Evolutionary conservation across 1,140 invertebrate species (phyloP).

Genomic region (Zaprionus camerounensis): DNA sequence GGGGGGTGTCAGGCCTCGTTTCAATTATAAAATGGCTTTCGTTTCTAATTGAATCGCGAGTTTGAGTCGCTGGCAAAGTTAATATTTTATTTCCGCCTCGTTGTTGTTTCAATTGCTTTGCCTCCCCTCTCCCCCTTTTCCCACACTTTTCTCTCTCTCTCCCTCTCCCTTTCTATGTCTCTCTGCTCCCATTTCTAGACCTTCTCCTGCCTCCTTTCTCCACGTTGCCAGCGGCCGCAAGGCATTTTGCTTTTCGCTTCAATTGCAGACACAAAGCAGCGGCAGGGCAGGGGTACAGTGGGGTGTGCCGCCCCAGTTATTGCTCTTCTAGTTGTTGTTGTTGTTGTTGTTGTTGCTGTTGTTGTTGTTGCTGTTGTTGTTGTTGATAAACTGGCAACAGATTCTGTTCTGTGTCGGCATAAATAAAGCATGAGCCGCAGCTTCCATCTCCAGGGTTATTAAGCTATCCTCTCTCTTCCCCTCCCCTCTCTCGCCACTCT

Average conservation of each 20-base stretch:
- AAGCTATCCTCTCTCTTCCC: conserved; percentile 8
- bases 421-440: conserved; percentile 11
- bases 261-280: conserved; percentile 38
- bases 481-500: background rate
- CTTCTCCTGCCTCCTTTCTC: conserved; percentile 10
- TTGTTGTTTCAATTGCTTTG: conserved; percentile 34
- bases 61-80: conserved; percentile 64
- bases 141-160: background rate
- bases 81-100: conserved; percentile 78
- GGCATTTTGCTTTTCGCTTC: conserved; percentile 44
- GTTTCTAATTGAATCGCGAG: conserved; percentile 78
- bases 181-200: conserved; percentile 24
- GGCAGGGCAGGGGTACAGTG: background rate
- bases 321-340: conserved; percentile 7
- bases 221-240: conserved; percentile 40
- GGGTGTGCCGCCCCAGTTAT: conserved; percentile 14
- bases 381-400: conserved; percentile 51
- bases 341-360: conserved; percentile 1
- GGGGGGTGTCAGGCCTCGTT: conserved; percentile 51
- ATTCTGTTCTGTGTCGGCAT: conserved; percentile 15
- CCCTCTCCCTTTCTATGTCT: background rate
- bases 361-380: conserved; percentile 1
- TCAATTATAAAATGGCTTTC: conserved; percentile 83
- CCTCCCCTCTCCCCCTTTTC: background rate
- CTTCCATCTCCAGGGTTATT: conserved; percentile 38